Evolutionary conservation across 2,113 vertebrate genomes (phyloP).

Genomic region (Noctilio leporinus): DNA sequence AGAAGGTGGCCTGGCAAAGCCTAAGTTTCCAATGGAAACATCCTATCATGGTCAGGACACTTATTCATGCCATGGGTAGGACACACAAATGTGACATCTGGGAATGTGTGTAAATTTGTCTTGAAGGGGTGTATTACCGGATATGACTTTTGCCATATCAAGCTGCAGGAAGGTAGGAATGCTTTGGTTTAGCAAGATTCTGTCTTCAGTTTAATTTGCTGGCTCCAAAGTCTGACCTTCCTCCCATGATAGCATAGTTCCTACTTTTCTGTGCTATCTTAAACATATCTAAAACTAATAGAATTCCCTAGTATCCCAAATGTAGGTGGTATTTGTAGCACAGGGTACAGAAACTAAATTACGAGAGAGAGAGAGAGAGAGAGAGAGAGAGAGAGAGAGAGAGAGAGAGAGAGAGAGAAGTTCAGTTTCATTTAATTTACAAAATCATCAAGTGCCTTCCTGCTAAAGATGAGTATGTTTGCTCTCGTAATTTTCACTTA

Average conservation of each 20-base stretch:
- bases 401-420: not conserved
- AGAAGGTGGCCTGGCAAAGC: not conserved
- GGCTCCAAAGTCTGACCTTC: not conserved
- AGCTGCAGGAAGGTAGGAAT: not conserved
- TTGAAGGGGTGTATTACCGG: not conserved
- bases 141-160: not conserved
- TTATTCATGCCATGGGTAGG: not conserved
- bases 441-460: not conserved
- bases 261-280: not conserved
- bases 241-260: not conserved
- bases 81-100: not conserved
- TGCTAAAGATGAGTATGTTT: slow-evolving; percentile 43
- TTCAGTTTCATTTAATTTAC: slow-evolving; percentile 14
- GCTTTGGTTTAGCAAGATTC: not conserved
- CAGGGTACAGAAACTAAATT: not conserved
- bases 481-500: slow-evolving; percentile 46
- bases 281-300: not conserved
- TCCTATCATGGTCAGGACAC: no score
- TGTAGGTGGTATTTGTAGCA: not conserved
- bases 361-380: not conserved
- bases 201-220: not conserved
- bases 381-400: not conserved
- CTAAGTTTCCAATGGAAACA: no score
- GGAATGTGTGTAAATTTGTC: not conserved
- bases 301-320: not conserved